phyloP scores from a whole-genome alignment of 2,113 vertebrate genomes.

The Ivindomyrus marchei region DNA sequence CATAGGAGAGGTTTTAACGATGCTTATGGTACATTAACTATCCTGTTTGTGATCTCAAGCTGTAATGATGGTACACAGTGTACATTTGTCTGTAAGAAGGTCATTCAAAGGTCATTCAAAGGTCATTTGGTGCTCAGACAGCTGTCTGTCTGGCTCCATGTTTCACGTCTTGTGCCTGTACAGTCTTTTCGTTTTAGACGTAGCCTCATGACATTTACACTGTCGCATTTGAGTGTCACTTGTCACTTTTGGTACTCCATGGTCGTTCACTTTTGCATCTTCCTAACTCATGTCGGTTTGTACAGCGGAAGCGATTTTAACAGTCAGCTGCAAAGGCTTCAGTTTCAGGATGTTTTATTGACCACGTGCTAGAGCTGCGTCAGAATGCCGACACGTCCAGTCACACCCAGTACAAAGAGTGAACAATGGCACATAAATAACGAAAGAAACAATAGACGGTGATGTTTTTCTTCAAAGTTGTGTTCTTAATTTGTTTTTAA shows the following conservation, averaged over 20 bases:
- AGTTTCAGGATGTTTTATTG: background rate
- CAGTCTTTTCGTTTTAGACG: slow-evolving; percentile 53
- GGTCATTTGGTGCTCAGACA: slow-evolving; percentile 59
- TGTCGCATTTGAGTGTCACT: background rate
- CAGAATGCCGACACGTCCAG: background rate
- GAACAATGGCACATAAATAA: background rate
- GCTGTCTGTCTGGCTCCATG: slow-evolving; percentile 61
- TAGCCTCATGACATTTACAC: background rate
- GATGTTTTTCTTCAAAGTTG: background rate
- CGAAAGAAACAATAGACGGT: background rate
- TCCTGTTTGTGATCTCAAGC: slow-evolving; percentile 48
- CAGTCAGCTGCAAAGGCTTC: background rate
- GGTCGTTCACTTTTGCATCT: background rate
- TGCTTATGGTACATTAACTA: slow-evolving; percentile 49
- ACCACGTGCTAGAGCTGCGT: background rate
- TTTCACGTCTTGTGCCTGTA: slow-evolving; percentile 66
- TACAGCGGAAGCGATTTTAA: background rate
- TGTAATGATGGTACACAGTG: slow-evolving; percentile 54
- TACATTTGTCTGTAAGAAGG: slow-evolving; percentile 77
- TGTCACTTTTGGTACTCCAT: background rate
- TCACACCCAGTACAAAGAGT: background rate
- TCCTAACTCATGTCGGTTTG: background rate
- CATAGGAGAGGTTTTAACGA: slow-evolving; percentile 31
- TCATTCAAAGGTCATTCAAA: slow-evolving; percentile 60
- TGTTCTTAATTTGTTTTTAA: background rate